Base-by-base conservation (phyloP, 2,888 invertebrate species). In the Pandemis heparana region DNA sequence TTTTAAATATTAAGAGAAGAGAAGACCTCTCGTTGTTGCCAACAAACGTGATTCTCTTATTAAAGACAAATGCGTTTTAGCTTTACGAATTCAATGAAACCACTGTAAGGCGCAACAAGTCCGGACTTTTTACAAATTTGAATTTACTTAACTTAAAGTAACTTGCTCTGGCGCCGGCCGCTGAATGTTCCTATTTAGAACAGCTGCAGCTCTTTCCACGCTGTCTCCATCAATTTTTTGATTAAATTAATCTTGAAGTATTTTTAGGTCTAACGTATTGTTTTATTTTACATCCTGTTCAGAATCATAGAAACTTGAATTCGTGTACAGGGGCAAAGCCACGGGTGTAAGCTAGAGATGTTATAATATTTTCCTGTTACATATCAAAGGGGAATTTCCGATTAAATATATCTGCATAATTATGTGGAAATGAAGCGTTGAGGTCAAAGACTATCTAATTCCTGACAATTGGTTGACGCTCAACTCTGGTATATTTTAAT, bases 81-180 rank as follows among this genome's bases (percentile, higher is more conserved):
- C 23, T 56, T 16, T 53, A 53, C 12, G 23, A 56, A 23, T 5
- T 56, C 56, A 56, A 23, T 23, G 56, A 53, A 48, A 65, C 10
- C 48, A 38, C 38, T 51, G 51, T 2, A 53, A 9, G 16, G n/a
- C 12, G 51, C 38, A 65, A 65, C 63, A 63, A 46, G 63, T 63
- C 8, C n/a, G 1, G 5, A 48, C n/a, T 48, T 48, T 23, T 23
- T 32, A 3, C 8, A 7, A n/a, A 18, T 18, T 53, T 16, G 53
- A 53, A 53, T 18, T 16, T 6, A 51, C 32, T n/a, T 62, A 41
- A 62, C 41, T 62, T 51, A 43, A 41, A 18, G 62, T 62, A 16
- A 63, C 63, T 63, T 43, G 23, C 23, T 14, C 8, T 46, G 1
- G 23, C 43, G 18, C 7, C 46, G 12, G 46, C 43, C 39, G n/a